A percentile compares a stretch with the other conserved stretches of the same genome.
Evolutionary conservation across 2,113 vertebrate genomes (phyloP).

Genomic region (Poeciliopsis prolifica): DNA sequence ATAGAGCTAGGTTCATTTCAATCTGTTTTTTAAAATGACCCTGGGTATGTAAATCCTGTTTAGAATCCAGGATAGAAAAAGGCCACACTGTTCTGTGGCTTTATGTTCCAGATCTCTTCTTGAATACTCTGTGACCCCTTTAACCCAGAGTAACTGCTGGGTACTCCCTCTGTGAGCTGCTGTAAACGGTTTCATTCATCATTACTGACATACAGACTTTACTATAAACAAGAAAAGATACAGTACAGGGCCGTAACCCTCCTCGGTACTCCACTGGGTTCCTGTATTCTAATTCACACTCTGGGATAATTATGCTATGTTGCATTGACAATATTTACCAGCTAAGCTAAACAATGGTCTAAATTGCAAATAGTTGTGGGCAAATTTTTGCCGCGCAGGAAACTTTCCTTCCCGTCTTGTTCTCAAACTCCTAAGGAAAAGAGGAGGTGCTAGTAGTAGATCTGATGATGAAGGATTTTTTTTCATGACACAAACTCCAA

Average conservation of each 20-base stretch:
- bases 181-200: neutral
- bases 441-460: constrained; percentile 71
- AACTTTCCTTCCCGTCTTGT: constrained; percentile 45
- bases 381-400: constrained; percentile 9
- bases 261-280: neutral
- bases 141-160: neutral
- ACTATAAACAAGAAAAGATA: constrained; percentile 1
- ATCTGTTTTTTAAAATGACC: neutral
- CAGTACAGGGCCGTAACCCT: neutral
- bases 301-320: neutral
- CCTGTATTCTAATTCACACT: neutral
- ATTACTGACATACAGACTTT: constrained; percentile 1
- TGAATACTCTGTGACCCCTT: neutral
- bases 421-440: constrained; percentile 53
- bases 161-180: neutral
- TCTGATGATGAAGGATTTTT: constrained; percentile 49
- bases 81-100: neutral
- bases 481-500: constrained; percentile 78
- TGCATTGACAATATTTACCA: neutral
- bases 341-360: neutral
- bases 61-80: neutral
- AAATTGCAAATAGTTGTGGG: neutral
- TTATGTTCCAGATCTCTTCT: neutral
- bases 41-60: neutral
- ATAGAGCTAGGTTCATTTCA: neutral